Conservation (phyloP, 2,797 vertebrate species). For the Cirrhinus molitorella region DNA sequence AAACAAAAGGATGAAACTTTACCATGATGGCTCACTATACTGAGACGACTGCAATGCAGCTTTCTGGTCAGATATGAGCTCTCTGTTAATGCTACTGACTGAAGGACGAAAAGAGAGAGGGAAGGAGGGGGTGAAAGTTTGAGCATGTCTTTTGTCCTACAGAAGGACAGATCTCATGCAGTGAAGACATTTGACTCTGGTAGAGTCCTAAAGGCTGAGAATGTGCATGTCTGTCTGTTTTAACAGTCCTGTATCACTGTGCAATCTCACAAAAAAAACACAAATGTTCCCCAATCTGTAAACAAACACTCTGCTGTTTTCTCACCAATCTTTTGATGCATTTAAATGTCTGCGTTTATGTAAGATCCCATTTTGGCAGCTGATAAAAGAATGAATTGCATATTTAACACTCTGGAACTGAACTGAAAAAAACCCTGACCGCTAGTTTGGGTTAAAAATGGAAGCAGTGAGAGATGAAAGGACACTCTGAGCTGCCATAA, state of each 20-base stretch:
- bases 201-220: not conserved
- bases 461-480: conserved; percentile 10
- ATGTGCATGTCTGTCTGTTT: conserved; percentile 22
- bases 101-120: not conserved
- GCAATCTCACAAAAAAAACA: conserved; percentile 7
- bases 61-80: not conserved
- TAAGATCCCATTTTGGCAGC: not conserved
- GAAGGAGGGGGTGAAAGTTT: not conserved
- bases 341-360: conserved; percentile 5
- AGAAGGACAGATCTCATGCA: conserved; percentile 35
- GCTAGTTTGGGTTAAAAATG: conserved; percentile 16
- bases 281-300: not conserved
- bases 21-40: not conserved
- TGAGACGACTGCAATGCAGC: not conserved
- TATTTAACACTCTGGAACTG: not conserved
- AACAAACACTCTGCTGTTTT: not conserved
- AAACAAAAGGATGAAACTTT: conserved; percentile 13
- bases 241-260: conserved; percentile 4
- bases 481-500: conserved; percentile 1
- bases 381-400: conserved; percentile 11
- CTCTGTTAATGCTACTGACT: not conserved
- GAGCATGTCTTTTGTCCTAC: conserved; percentile 32
- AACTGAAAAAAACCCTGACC: not conserved
- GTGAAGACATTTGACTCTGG: not conserved
- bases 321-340: not conserved